Conservation (phyloP, 1,140 invertebrate genomes). For the Linepithema humile region DNA sequence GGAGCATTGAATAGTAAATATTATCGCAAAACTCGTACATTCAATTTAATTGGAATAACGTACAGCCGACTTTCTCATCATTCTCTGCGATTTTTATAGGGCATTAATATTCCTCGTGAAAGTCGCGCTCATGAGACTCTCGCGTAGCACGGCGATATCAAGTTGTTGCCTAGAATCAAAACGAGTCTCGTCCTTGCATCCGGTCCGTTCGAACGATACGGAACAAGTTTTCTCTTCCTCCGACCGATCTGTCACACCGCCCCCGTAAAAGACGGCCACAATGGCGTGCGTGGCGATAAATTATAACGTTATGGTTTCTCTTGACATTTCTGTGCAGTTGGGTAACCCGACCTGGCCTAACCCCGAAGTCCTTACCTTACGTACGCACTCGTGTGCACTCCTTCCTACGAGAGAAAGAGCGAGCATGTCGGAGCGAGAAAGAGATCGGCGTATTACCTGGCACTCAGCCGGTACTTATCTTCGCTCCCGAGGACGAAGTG, state of each 20-base stretch:
- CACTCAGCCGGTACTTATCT: conserved; percentile 71
- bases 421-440: background rate
- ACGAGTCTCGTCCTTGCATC: conserved; percentile 54
- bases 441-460: conserved; percentile 32
- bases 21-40: background rate
- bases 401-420: conserved; percentile 27
- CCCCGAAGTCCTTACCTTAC: conserved; percentile 75
- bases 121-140: background rate
- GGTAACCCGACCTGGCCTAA: conserved; percentile 83
- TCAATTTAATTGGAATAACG: background rate
- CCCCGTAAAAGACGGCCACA: conserved; percentile 79
- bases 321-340: conserved; percentile 80
- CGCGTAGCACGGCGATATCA: background rate
- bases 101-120: background rate
- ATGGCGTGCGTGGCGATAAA: conserved; percentile 81
- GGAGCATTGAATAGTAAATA: background rate
- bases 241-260: conserved; percentile 81
- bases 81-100: background rate
- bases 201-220: conserved; percentile 66
- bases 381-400: conserved; percentile 56
- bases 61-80: background rate
- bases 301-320: conserved; percentile 84
- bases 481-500: conserved; percentile 58
- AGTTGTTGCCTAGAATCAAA: conserved; percentile 16
- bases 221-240: conserved; percentile 74